phyloP scores from a whole-genome alignment of 2,113 vertebrate species.

The Bubo blakistoni region DNA sequence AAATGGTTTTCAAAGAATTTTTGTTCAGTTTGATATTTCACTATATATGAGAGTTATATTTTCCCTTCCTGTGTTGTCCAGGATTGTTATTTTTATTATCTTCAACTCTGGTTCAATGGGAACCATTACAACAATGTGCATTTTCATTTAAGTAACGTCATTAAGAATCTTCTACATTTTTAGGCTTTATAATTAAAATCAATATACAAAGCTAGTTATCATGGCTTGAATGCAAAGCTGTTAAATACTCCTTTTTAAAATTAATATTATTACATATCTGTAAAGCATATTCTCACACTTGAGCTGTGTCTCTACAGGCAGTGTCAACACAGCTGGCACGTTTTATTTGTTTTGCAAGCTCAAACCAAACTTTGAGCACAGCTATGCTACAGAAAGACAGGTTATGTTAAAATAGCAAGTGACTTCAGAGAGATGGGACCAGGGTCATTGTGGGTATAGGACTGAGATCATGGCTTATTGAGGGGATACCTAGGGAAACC shows the following conservation, averaged over 20 bases:
- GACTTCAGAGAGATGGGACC: background rate
- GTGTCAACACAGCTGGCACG: background rate
- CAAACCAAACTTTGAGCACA: background rate
- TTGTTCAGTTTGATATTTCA: background rate
- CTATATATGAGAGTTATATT: background rate
- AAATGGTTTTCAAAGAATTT: background rate
- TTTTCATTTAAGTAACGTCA: background rate
- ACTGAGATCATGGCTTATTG: background rate
- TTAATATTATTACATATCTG: background rate
- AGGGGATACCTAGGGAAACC: background rate
- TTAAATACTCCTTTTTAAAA: background rate
- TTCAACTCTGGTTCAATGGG: background rate
- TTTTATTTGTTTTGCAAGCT: background rate
- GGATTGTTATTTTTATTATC: background rate
- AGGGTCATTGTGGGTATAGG: background rate
- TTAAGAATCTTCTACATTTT: background rate
- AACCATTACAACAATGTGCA: background rate
- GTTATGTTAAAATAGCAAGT: background rate
- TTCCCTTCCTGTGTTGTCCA: background rate
- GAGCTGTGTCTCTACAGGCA: background rate
- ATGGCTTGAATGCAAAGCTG: background rate
- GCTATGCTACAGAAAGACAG: background rate
- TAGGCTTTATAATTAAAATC: constrained; percentile 5
- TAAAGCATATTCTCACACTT: background rate
- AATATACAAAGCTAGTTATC: background rate